Percentiles rank a stretch among this genome's conserved stretches.
These are phyloP conservation scores for Hipparchia semele DNA, from an alignment of 2,888 invertebrate species.

Conservation along the genomic window DNA sequence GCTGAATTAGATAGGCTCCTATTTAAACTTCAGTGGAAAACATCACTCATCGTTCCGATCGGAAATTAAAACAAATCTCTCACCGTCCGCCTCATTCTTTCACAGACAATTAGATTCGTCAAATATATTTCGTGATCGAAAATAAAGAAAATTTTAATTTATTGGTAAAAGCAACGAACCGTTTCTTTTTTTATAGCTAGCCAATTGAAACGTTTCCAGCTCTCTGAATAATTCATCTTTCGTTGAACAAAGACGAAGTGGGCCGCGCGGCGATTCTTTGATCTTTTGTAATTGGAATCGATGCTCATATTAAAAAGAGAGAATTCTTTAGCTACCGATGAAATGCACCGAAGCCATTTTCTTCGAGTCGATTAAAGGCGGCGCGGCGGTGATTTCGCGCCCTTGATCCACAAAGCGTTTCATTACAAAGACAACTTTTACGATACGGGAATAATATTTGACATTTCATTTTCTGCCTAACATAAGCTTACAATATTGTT, in stretches of 20 bases:
- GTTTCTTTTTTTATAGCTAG: constrained; percentile 82
- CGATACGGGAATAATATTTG: constrained; percentile 5
- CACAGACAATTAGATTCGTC: constrained; percentile 43
- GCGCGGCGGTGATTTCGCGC: constrained; percentile 61
- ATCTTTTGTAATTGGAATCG: constrained; percentile 84
- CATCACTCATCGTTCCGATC: neutral
- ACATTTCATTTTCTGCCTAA: neutral
- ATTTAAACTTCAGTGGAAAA: constrained; percentile 1
- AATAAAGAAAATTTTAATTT: constrained; percentile 80
- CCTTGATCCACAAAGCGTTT: constrained; percentile 44
- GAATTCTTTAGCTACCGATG: constrained; percentile 76
- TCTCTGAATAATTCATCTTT: constrained; percentile 83
- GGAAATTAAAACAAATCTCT: constrained; percentile 13
- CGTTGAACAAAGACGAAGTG: constrained; percentile 82
- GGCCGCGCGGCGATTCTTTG: constrained; percentile 83
- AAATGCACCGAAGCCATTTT: constrained; percentile 80
- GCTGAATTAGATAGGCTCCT: neutral
- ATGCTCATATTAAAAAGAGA: constrained; percentile 83
- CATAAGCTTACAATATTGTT: neutral
- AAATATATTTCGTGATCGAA: constrained; percentile 66
- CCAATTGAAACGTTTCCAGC: constrained; percentile 84
- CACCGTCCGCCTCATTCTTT: constrained; percentile 18
- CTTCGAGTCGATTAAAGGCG: constrained; percentile 72
- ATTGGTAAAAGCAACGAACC: constrained; percentile 82
- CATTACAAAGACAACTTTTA: constrained; percentile 26